Evolutionary conservation across 2,113 vertebrate species (phyloP), one percentile per base, ranked within the genome.

Genomic region (Antechinus flavipes): DNA sequence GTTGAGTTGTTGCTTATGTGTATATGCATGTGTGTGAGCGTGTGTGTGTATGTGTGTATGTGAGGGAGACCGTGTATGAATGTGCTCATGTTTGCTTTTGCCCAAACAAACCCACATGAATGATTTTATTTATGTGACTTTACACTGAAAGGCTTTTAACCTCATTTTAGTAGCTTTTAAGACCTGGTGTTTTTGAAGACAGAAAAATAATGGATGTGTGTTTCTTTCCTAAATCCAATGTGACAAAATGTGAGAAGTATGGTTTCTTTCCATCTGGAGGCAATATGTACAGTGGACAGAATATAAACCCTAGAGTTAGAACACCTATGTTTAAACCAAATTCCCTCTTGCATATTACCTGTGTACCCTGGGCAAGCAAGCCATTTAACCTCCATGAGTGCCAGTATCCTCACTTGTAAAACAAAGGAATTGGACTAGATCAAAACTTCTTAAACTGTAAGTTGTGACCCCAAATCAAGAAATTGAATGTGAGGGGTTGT

Each of bases 1-100:
- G 68, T 42, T 84, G n/a, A 42, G n/a, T 22, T 76, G 68, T 91
- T 30, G n/a, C 93, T 94, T 56, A 90, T 89, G 10, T 68, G 46
- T 92, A 19, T 94, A 54, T 47, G 35, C 42, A 96, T 97, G 90
- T 94, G 42, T 90, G 89, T 95, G 90, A 95, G 91, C 97, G 90
- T 93, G 61, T 56, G 91, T 96, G 95, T 96, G 25, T 10, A 95
- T 96, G 25, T 10, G 55, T 56, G 25, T 56, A 26, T 56, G 55
- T 27, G 56, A 58, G 58, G 35, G 58, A 76, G 35, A n/a, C 35
- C 16, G 16, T 1, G 89, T 95, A 91, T 97, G 90, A 91, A 61
- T 47, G 89, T 95, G 95, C 95, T 98, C 98, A 96, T 91, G 92
- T 95, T 97, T 97, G 56, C 54, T 27, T 96, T 96, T 55, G 35